Evolutionary conservation across 2,888 invertebrate species (phyloP).

Genomic region (Digitonthophagus gazella): DNA sequence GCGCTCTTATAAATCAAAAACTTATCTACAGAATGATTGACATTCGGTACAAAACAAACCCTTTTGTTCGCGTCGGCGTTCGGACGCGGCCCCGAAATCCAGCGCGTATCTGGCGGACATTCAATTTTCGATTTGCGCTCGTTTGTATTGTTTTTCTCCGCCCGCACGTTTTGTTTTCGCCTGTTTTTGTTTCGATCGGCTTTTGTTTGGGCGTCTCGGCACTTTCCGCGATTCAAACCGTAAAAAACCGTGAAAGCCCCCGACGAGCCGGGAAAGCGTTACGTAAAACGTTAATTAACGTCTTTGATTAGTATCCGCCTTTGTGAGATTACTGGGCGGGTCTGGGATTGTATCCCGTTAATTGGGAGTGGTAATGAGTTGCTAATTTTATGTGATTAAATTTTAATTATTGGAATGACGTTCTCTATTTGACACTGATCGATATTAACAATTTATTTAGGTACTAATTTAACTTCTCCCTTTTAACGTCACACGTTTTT

Average conservation of each 20-base stretch:
- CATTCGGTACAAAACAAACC: slow-evolving; percentile 36
- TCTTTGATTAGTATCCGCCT: background rate
- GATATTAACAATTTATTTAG: background rate
- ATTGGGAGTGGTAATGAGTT: background rate
- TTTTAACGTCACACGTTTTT: no score
- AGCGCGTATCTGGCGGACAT: background rate
- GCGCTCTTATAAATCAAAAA: slow-evolving; percentile 36
- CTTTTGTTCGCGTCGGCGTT: background rate
- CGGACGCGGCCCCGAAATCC: background rate
- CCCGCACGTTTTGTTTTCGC: background rate
- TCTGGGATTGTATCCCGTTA: background rate
- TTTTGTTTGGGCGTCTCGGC: background rate
- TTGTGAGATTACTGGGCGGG: background rate
- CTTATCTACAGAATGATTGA: slow-evolving; percentile 38
- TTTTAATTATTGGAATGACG: background rate
- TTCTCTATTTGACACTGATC: background rate
- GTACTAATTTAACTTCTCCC: no score
- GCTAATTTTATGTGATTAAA: background rate
- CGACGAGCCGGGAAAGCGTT: background rate
- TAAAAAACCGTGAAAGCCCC: background rate
- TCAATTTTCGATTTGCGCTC: background rate
- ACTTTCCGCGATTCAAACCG: background rate
- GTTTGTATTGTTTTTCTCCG: background rate
- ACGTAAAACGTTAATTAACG: background rate
- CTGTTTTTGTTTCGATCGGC: background rate